Percentiles rank a stretch among this genome's conserved stretches.
phyloP scores from a whole-genome alignment of 2,888 invertebrate species.

The Nymphalis polychloros region DNA sequence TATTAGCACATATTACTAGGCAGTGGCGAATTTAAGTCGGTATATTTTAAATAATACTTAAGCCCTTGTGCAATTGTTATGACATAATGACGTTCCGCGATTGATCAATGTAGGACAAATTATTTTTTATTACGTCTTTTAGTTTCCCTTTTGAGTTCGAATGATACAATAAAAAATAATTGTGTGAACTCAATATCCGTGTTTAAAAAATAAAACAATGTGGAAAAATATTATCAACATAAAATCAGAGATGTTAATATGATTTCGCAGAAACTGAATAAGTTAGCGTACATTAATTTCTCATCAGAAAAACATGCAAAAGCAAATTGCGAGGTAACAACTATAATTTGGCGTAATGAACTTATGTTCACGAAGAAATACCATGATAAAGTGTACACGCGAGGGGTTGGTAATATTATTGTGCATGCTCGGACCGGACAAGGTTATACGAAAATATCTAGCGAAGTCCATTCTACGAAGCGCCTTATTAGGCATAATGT shows the following conservation, averaged over 20 bases:
- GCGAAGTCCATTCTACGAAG: constrained; percentile 3
- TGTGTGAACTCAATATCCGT: constrained; percentile 28
- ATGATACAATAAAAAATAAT: constrained; percentile 23
- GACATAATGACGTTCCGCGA: background rate
- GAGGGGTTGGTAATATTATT: constrained; percentile 42
- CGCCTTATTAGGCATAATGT: constrained; percentile 1
- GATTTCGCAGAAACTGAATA: constrained; percentile 43
- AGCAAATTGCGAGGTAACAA: constrained; percentile 62
- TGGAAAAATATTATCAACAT: constrained; percentile 31
- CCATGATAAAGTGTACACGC: constrained; percentile 57
- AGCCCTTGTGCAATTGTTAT: background rate
- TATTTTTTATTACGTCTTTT: background rate
- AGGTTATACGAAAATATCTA: constrained; percentile 11
- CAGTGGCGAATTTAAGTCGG: too few relatives aligned
- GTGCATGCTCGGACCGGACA: constrained; percentile 7
- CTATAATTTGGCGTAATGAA: constrained; percentile 68
- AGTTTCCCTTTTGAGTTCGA: constrained; percentile 9
- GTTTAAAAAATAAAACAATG: constrained; percentile 31
- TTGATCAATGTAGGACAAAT: constrained; percentile 4
- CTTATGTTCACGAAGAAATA: constrained; percentile 53
- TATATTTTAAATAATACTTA: too few relatives aligned
- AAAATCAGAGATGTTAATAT: constrained; percentile 39
- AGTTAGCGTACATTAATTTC: constrained; percentile 47
- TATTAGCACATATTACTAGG: too few relatives aligned
- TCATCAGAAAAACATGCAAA: constrained; percentile 61